phyloP scores from a whole-genome alignment of 2,888 invertebrate species.

The Saturnia pavonia region DNA sequence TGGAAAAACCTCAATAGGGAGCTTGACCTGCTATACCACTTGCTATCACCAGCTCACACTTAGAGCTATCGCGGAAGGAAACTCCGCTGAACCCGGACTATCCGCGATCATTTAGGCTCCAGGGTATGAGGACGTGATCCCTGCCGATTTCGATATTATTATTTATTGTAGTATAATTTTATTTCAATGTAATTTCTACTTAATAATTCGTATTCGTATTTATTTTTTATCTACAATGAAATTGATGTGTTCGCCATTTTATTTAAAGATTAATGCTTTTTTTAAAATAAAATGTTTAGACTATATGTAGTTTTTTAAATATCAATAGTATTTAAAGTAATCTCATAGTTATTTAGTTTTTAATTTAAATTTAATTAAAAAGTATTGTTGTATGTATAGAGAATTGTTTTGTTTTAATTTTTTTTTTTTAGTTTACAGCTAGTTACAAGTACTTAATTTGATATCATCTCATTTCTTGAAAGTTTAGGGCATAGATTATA shows the following conservation, averaged over 20 bases:
- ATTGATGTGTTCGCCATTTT: too few relatives aligned
- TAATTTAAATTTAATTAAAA: background rate
- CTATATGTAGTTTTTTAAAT: background rate
- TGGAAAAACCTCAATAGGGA: too few relatives aligned
- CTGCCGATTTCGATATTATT: too few relatives aligned
- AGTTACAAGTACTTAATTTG: constrained; percentile 5
- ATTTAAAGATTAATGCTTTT: too few relatives aligned
- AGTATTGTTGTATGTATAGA: background rate
- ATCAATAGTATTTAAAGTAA: background rate
- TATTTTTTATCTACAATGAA: background rate
- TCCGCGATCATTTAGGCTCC: too few relatives aligned
- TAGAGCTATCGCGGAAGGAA: too few relatives aligned
- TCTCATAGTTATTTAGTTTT: background rate
- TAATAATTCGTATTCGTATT: background rate
- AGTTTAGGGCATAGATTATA: constrained; percentile 51
- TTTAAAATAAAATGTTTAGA: too few relatives aligned
- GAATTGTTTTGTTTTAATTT: background rate
- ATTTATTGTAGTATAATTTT: too few relatives aligned
- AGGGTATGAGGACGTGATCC: too few relatives aligned
- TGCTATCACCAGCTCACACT: too few relatives aligned
- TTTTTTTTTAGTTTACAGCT: background rate
- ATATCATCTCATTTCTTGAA: constrained; percentile 9
- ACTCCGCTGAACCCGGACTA: too few relatives aligned
- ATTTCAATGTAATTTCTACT: background rate
- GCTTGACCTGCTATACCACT: too few relatives aligned